Evolutionary conservation across 2,797 vertebrate genomes (phyloP), one percentile per base, ranked within the genome.

Genomic region (Mycteria americana): DNA sequence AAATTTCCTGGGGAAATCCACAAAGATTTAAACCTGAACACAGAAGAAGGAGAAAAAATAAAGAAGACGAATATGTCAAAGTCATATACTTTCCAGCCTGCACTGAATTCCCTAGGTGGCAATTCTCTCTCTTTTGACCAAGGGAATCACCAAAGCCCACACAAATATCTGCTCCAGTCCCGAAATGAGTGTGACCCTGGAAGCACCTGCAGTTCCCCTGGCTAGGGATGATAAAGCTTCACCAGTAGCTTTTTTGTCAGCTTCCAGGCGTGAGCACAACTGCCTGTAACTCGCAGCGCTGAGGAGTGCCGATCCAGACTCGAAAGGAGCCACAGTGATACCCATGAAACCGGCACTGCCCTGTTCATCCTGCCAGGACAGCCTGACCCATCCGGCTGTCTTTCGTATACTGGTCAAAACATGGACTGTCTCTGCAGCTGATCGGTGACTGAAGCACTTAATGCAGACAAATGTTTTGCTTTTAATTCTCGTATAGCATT

Each of bases 231-330:
- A 67, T 45, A 80, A 59, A 77, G 19, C 16, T 82, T 80, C 54
- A 11, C 46, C 10, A 45, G 39, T 17, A 28, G 35, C 6, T 33
- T 94, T 93, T 92, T 51, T 83, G 64, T 82, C 85, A 94, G 37
- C 37, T 85, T 65, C 23, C 59, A 85, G 63, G 25, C 50, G 51
- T 10, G 23, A 86, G n/a, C 50, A 83, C 24, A 68, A 37, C 56
- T 46, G n/a, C 31, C 45, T 54, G 27, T 45, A 13, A 45, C 21
- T 46, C 2, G 6, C 27, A 14, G 67, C 2, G 16, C 18, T 59
- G 60, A 59, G 67, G 35, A 59, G 51, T 4, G 4, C 43, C 0
- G 0, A 30, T 46, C 11, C 33, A 16, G 46, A 9, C 23, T 54
- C 1, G 1, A 60, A 63, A 30, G 22, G 37, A 88, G 35, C 0